phyloP scores from a whole-genome alignment of 2,888 invertebrate genomes.

The Drosophila pseudotakahashii region DNA sequence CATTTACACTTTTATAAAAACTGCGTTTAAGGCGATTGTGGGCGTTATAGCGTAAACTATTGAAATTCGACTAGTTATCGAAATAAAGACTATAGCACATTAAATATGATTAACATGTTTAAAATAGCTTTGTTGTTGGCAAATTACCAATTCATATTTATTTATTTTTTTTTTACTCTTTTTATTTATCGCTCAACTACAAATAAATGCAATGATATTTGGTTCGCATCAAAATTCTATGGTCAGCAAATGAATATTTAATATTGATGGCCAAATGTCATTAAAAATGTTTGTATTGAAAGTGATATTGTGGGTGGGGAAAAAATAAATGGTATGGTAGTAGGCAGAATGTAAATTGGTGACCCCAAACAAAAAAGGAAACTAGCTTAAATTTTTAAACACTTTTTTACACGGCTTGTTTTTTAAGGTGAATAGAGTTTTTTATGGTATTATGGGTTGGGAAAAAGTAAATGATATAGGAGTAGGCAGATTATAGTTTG shows the following conservation, averaged over 20 bases:
- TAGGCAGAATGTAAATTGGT: not conserved
- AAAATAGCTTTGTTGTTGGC: not conserved
- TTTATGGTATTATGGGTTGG: too few relatives aligned
- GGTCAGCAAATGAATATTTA: not conserved
- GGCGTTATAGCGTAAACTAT: too few relatives aligned
- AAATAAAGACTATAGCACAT: too few relatives aligned
- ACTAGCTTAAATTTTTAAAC: too few relatives aligned
- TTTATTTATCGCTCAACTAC: not conserved
- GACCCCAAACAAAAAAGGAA: not conserved
- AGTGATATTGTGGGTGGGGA: not conserved
- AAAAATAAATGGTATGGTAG: not conserved
- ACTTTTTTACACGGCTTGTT: not conserved
- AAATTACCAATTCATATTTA: not conserved
- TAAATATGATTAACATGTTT: not conserved
- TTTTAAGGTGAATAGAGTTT: not conserved
- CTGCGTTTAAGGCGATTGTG: too few relatives aligned
- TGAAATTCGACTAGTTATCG: too few relatives aligned
- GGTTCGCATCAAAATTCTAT: not conserved
- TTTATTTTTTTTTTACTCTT: too few relatives aligned
- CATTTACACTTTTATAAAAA: too few relatives aligned
- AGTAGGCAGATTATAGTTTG: too few relatives aligned
- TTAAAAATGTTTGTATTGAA: constrained; percentile 4
- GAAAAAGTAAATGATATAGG: too few relatives aligned
- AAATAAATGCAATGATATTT: not conserved
- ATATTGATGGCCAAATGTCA: constrained; percentile 5